These are phyloP conservation scores for Mimachlamys varia DNA, from an alignment of 2,888 invertebrate species.

Conservation along the genomic window DNA sequence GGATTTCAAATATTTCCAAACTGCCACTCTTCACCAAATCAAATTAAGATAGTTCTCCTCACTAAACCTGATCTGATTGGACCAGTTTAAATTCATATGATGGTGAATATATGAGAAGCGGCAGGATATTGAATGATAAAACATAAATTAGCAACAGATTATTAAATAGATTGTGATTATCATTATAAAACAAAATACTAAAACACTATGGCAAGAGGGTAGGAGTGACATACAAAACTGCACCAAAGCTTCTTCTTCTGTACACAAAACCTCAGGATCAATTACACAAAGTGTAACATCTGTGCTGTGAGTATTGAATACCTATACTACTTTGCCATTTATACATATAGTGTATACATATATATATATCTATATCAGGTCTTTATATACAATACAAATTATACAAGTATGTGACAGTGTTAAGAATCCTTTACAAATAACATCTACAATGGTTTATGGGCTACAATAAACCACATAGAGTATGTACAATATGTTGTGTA, in stretches of 20 bases:
- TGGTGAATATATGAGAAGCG: no score
- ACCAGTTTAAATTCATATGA: neutral
- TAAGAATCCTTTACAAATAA: no score
- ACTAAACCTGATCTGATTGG: neutral
- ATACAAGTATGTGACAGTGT: no score
- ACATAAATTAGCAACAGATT: neutral
- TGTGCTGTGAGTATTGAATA: neutral
- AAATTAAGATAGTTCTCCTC: neutral
- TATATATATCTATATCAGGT: no score
- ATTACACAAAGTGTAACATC: neutral
- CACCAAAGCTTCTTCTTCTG: neutral
- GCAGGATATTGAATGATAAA: neutral
- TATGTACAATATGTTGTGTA: no score
- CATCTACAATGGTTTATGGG: no score
- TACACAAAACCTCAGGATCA: neutral
- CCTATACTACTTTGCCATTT: neutral
- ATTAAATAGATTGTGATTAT: neutral
- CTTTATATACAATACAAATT: no score
- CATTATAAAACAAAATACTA: neutral
- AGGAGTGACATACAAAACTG: neutral
- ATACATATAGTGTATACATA: neutral
- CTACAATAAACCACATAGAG: no score
- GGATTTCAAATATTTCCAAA: neutral
- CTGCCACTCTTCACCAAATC: neutral
- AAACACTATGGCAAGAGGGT: constrained; percentile 3